These are phyloP conservation scores for Drosophila truncata DNA, from an alignment of 1,140 invertebrate species.

Conservation along the genomic window DNA sequence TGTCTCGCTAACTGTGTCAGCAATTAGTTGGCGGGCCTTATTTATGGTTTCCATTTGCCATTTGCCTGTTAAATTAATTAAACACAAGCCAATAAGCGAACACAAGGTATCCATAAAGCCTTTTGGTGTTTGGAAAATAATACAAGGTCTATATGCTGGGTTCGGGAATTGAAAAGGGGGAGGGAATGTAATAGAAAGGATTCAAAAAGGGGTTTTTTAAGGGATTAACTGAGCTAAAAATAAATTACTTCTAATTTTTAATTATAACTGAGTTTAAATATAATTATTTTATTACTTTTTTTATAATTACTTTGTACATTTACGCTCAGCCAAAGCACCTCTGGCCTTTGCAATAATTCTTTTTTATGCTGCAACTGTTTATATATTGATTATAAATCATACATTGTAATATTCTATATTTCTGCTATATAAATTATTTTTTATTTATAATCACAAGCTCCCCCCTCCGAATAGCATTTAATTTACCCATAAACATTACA, in stretches of 20 bases:
- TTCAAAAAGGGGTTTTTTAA: not conserved
- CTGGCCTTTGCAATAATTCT: too few relatives aligned
- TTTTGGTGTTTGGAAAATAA: slow-evolving; percentile 38
- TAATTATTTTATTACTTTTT: not conserved
- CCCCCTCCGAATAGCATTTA: not conserved
- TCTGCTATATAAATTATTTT: not conserved
- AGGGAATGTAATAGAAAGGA: slow-evolving; percentile 9
- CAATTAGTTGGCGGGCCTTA: slow-evolving; percentile 76
- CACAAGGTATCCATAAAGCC: slow-evolving; percentile 34
- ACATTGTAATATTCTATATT: not conserved
- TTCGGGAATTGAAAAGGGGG: not conserved
- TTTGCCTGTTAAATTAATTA: slow-evolving; percentile 78
- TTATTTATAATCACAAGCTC: not conserved
- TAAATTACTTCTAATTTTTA: too few relatives aligned
- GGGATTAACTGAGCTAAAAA: too few relatives aligned
- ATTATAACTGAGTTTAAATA: not conserved
- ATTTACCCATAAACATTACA: not conserved
- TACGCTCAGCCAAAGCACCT: too few relatives aligned
- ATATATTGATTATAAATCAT: not conserved
- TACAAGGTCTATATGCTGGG: slow-evolving; percentile 20
- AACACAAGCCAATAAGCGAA: slow-evolving; percentile 39
- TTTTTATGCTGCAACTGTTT: not conserved
- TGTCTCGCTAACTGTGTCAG: slow-evolving; percentile 79
- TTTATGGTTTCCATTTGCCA: slow-evolving; percentile 73
- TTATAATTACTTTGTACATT: too few relatives aligned